phyloP scores from a whole-genome alignment of 2,113 vertebrate species.

The Sceloporus tristichus region DNA sequence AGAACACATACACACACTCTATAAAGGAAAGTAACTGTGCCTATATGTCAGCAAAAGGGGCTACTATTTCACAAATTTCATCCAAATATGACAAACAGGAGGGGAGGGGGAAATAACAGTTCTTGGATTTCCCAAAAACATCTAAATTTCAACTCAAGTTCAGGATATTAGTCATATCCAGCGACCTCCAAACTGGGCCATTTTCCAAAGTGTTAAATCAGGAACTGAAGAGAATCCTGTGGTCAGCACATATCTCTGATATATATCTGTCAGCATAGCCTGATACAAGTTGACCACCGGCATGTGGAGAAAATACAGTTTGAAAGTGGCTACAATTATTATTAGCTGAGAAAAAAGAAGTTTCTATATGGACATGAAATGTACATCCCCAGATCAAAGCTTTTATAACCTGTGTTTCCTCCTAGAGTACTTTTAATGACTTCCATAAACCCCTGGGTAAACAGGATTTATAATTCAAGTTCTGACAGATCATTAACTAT shows the following conservation, averaged over 20 bases:
- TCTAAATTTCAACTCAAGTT: not conserved
- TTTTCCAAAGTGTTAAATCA: not conserved
- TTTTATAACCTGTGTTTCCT: constrained; percentile 53
- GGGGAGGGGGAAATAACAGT: not conserved
- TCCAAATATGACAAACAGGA: not conserved
- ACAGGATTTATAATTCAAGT: constrained; percentile 54
- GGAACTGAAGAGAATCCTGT: not conserved
- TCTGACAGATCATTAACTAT: constrained; percentile 65
- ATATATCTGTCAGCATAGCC: not conserved
- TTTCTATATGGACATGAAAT: constrained; percentile 50
- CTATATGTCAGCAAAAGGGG: not conserved
- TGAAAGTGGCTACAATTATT: constrained; percentile 52
- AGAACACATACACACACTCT: not conserved
- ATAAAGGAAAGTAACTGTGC: not conserved
- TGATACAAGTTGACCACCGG: not conserved
- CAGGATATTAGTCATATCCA: not conserved
- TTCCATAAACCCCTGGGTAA: constrained; percentile 58
- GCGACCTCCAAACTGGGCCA: not conserved
- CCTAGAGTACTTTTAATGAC: constrained; percentile 38
- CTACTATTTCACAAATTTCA: not conserved
- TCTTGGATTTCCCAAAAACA: not conserved
- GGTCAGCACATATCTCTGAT: not conserved
- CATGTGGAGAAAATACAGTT: constrained; percentile 42
- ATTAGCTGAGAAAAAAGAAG: constrained; percentile 53
- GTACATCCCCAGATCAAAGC: constrained; percentile 57